Conservation (phyloP, 1,140 invertebrate genomes). For the Leptopilina boulardi region DNA sequence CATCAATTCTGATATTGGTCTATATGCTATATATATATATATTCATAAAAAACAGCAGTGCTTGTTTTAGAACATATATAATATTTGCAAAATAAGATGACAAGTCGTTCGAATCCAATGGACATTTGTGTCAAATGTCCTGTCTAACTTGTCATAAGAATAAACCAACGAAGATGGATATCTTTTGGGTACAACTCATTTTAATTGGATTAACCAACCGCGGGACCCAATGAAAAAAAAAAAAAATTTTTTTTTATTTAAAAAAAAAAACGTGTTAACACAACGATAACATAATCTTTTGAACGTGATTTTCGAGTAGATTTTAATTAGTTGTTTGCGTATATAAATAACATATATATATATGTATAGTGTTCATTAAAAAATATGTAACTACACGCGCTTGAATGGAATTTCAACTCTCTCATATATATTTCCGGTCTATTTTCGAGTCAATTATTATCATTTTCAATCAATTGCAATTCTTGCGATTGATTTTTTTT, state of each 20-base stretch:
- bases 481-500: not conserved
- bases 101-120: not conserved
- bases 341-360: too few relatives aligned
- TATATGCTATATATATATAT: too few relatives aligned
- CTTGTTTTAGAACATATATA: too few relatives aligned
- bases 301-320: not conserved
- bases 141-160: conserved; percentile 21
- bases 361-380: not conserved
- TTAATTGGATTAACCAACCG: conserved; percentile 11
- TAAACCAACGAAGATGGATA: conserved; percentile 19
- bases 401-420: not conserved
- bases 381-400: not conserved
- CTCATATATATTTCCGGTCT: conserved; percentile 27
- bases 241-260: not conserved
- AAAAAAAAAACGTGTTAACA: conserved; percentile 23
- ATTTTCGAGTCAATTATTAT: conserved; percentile 12
- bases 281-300: not conserved
- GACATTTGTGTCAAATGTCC: conserved; percentile 20
- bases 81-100: conserved; percentile 2
- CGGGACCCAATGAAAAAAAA: not conserved
- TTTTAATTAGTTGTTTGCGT: conserved; percentile 6
- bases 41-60: too few relatives aligned
- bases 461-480: too few relatives aligned
- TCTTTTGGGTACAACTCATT: not conserved
- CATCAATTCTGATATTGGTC: too few relatives aligned